Evolutionary conservation across 2,797 vertebrate genomes (phyloP).

Genomic region (Typhlichthys subterraneus): DNA sequence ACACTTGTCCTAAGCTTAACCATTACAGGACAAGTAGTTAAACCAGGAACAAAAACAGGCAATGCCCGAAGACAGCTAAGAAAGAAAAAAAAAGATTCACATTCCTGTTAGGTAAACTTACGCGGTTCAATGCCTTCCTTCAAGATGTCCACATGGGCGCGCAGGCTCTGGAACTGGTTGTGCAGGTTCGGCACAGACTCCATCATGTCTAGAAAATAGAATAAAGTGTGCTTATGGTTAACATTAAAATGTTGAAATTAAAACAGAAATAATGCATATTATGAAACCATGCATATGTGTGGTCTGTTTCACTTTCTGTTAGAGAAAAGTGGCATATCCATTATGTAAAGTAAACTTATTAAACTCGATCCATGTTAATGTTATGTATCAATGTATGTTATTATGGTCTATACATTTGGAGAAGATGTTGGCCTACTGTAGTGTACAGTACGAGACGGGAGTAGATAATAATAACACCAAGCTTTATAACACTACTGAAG

Average conservation of each 20-base stretch:
- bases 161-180: slow-evolving; percentile 80
- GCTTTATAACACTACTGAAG: neutral
- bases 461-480: neutral
- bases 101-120: slow-evolving; percentile 73
- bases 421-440: neutral
- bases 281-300: too few species aligned
- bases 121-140: slow-evolving; percentile 84
- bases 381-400: neutral
- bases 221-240: too few species aligned
- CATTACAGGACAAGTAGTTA: neutral
- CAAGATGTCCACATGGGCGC: slow-evolving; percentile 81
- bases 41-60: neutral
- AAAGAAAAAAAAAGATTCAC: neutral
- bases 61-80: neutral
- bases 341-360: neutral
- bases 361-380: too few species aligned
- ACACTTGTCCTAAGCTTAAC: too few species aligned
- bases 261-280: neutral
- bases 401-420: neutral
- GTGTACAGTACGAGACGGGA: neutral
- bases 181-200: slow-evolving; percentile 81
- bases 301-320: neutral
- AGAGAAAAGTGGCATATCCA: neutral
- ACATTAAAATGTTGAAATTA: neutral
- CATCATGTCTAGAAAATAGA: slow-evolving; percentile 66